Base-by-base conservation (phyloP, 2,113 vertebrate genomes). In the Jacana jacana region DNA sequence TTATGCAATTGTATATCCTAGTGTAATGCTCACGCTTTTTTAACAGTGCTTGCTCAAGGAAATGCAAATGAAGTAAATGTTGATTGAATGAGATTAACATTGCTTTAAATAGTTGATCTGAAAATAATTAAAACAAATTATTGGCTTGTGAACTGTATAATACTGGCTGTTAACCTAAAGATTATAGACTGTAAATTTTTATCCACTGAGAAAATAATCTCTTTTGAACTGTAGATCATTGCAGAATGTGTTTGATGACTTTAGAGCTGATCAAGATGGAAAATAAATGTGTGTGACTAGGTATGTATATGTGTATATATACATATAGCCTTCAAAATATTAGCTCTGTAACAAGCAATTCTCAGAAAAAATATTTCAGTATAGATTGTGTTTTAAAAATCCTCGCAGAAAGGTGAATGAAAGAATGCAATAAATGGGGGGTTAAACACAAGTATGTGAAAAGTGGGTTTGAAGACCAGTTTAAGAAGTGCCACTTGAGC, bases 81-180 rank as follows among this genome's bases (percentile, higher is more conserved):
- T 75, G 61, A 66, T n/a, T 71, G 65, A 81, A 72, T 66, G 42
- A 63, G 60, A 89, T 81, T 83, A 89, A 71, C 17, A 27, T 49
- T 63, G 44, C 68, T 64, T 52, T 17, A 88, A 93, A 68, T 55
- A 85, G 88, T 40, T 70, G n/a, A 63, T 73, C 40, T 90, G 54
- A 81, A 95, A 92, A 81, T 73, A 89, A 89, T 71, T 49, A 40
- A 81, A 79, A 83, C n/a, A 64, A 73, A 93, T 84, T 60, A 86
- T 35, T 51, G 42, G 6, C 5, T 86, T 86, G 19, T 79, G 72
- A 75, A 70, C 37, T 75, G 58, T 90, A 83, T 81, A 80, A 90
- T 78, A 73, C 58, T 81, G 19, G 8, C 23, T 75, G 11, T 91
- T 81, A 93, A 83, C 7, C 10, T 57, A 44, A 90, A 70, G 23